These are phyloP conservation scores for Zelleria hepariella DNA, from an alignment of 2,888 invertebrate genomes.

Conservation along the genomic window DNA sequence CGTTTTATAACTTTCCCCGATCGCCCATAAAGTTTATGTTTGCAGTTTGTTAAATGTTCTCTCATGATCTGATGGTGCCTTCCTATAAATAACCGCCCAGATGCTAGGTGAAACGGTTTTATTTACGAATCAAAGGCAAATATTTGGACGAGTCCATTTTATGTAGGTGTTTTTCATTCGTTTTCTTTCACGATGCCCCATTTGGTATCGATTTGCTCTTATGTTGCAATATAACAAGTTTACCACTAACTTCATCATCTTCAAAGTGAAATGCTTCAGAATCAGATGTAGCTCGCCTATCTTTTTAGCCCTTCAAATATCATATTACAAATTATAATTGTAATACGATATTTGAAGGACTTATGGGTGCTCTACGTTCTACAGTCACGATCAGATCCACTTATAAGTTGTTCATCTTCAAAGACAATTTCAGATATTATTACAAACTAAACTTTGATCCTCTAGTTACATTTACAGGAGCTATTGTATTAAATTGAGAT, in stretches of 20 bases:
- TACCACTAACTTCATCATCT: background rate
- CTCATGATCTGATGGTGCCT: constrained; percentile 34
- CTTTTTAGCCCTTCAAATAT: background rate
- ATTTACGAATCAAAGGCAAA: constrained; percentile 20
- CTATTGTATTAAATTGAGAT: background rate
- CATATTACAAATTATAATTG: background rate
- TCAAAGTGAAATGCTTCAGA: background rate
- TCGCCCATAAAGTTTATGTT: constrained; percentile 56
- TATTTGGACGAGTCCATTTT: constrained; percentile 18
- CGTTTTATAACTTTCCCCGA: constrained; percentile 60
- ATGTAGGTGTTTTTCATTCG: background rate
- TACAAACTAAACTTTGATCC: background rate
- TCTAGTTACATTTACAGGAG: background rate
- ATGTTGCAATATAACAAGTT: background rate
- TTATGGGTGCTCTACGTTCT: background rate
- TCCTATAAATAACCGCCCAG: constrained; percentile 55
- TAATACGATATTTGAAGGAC: too few relatives aligned
- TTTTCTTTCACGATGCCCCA: background rate
- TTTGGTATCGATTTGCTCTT: background rate
- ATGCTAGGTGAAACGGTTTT: constrained; percentile 39
- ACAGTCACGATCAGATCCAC: too few relatives aligned
- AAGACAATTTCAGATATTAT: background rate
- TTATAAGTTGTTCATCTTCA: background rate
- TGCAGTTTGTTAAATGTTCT: constrained; percentile 43
- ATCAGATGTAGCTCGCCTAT: background rate